Base-by-base conservation (phyloP, 2,888 invertebrate genomes). In the Drosophila subquinaria region DNA sequence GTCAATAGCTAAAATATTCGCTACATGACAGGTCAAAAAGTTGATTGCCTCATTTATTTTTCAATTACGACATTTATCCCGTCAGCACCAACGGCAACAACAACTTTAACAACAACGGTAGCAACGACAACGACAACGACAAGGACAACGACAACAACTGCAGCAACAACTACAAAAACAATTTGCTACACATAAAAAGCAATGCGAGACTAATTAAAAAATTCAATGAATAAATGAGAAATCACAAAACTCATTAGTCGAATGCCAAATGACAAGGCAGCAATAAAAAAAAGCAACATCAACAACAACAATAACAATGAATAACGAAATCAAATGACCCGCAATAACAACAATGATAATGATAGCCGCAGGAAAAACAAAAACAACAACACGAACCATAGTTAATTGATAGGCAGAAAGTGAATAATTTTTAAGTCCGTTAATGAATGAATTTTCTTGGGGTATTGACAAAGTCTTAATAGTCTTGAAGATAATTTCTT, bases 1-100 rank as follows among this genome's bases (percentile, higher is more conserved):
- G 76, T 89, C 88, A 88, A 89, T 88, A 82, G 85, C 89, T 88
- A 82, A 84, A 85, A 88, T 89, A 89, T 89, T 84, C 76, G 85
- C 88, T 82, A 89, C 88, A 81, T 84, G 84, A 84, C 84, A 85
- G 84, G 89, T 85, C 84, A 75, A 82, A 79, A 88, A 88, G 84
- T 89, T 85, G 84, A 85, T 84, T 84, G 84, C 84, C 88, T 84
- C 84, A 84, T 84, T 84, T 84, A 84, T 88, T 89, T 84, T 84
- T 84, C 85, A 88, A 85, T 89, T 89, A 85, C 90, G 86, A 84
- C 86, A 89, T 82, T 89, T 89, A 86, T 88, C 69, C 61, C 79
- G 78, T 69, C 75, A 74, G 72, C 68, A 62, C 61, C 50, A 64
- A 65, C 43, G 67, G 43, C 55, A 72, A 17, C 45, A 67, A 23